These are phyloP conservation scores for Echinarachnius parma DNA, from an alignment of 53 echinoderm and acorn worm species.

Conservation along the genomic window DNA sequence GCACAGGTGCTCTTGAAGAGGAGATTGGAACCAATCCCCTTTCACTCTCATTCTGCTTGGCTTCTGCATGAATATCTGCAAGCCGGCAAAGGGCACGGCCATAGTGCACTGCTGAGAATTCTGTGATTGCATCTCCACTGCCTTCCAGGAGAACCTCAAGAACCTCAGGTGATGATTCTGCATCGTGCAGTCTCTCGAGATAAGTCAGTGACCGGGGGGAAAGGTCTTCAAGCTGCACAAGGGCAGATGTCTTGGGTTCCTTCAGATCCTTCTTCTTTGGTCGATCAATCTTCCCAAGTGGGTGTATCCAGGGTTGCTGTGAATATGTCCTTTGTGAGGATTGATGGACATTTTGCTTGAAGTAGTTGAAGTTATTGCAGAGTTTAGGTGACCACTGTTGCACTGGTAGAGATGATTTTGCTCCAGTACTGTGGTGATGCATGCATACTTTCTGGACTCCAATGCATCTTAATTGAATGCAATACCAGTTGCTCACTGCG, in stretches of 20 bases:
- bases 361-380: no score
- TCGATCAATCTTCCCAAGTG: constrained; percentile 15
- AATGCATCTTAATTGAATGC: no score
- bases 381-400: no score
- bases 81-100: constrained; percentile 54
- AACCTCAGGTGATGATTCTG: constrained; percentile 18
- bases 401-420: no score
- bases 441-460: no score
- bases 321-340: constrained; percentile 4
- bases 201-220: constrained; percentile 9
- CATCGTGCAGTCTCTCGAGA: constrained; percentile 39
- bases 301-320: constrained; percentile 16
- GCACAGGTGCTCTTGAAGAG: constrained; percentile 21
- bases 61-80: constrained; percentile 35
- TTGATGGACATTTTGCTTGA: no score
- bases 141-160: constrained; percentile 18
- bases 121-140: not conserved
- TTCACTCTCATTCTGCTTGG: not conserved
- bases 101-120: constrained; percentile 43
- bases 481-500: no score
- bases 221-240: constrained; percentile 9
- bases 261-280: constrained; percentile 32
- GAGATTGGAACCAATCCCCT: not conserved
- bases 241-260: not conserved
- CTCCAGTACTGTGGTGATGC: no score